A percentile compares a stretch with the other conserved stretches of the same genome.
These are phyloP conservation scores for Apteryx mantelli DNA, from an alignment of 2,113 vertebrate species.

Conservation along the genomic window DNA sequence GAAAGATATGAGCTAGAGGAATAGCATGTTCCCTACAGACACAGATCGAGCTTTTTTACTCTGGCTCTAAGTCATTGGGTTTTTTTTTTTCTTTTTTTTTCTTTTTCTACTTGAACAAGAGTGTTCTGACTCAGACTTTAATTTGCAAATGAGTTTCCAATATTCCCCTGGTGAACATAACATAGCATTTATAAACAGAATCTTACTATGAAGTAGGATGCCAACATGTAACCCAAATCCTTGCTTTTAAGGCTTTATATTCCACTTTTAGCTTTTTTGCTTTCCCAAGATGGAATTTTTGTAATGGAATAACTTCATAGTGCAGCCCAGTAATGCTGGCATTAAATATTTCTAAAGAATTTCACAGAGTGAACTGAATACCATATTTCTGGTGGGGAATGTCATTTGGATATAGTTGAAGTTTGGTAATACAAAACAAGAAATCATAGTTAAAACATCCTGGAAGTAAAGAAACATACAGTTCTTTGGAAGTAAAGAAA, in stretches of 20 bases:
- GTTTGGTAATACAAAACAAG: background rate
- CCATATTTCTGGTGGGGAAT: background rate
- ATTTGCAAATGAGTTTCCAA: conserved; percentile 46
- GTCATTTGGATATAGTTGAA: background rate
- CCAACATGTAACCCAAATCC: conserved; percentile 18
- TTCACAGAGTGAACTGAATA: background rate
- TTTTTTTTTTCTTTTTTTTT: conserved; percentile 40
- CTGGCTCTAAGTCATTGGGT: background rate
- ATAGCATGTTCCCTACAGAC: background rate
- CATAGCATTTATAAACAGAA: background rate
- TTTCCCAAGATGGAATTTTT: conserved; percentile 12
- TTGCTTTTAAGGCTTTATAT: background rate
- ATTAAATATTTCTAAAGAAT: background rate
- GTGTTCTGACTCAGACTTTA: conserved; percentile 53
- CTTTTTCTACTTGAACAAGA: conserved; percentile 16
- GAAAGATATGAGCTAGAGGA: background rate
- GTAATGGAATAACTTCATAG: background rate
- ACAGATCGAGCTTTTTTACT: conserved; percentile 28
- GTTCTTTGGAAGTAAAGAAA: background rate
- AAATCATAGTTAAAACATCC: background rate
- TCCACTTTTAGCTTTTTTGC: background rate
- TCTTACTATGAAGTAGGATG: background rate
- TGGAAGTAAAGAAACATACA: background rate
- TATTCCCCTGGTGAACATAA: conserved; percentile 2
- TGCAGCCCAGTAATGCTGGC: background rate